These are phyloP conservation scores for Pantherophis vulpinus DNA, from an alignment of 2,797 vertebrate genomes.

Conservation along the genomic window DNA sequence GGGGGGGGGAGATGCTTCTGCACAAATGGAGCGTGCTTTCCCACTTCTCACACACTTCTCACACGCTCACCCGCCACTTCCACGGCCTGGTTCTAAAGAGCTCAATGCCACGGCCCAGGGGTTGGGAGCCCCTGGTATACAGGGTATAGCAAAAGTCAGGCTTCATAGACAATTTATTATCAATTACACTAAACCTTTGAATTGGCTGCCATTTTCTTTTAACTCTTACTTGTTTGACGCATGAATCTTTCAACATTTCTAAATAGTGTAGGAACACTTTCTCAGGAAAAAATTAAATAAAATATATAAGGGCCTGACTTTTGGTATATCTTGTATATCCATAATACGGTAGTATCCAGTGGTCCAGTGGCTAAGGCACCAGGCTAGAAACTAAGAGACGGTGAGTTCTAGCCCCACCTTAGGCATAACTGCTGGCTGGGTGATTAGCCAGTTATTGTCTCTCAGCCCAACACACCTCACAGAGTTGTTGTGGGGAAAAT, in stretches of 20 bases:
- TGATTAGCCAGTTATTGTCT: neutral
- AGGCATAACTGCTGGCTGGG: neutral
- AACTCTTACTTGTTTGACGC: neutral
- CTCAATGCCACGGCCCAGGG: neutral
- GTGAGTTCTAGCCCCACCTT: neutral
- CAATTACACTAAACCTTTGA: neutral
- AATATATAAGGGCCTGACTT: neutral
- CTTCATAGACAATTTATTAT: neutral
- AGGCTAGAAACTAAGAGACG: neutral
- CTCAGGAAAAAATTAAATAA: neutral
- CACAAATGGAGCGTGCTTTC: neutral
- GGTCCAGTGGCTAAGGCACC: neutral
- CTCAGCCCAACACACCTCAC: neutral
- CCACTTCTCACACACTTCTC: neutral
- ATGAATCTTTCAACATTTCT: neutral
- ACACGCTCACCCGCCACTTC: neutral
- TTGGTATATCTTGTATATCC: neutral
- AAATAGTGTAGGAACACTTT: neutral
- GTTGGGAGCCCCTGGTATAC: neutral
- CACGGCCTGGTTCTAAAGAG: rapidly evolving
- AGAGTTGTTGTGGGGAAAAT: neutral
- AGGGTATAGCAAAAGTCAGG: neutral
- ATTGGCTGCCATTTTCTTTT: neutral
- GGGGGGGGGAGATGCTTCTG: neutral
- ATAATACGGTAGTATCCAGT: neutral